These are phyloP conservation scores for Syngnathus typhle DNA, from an alignment of 2,113 vertebrate genomes.

Conservation along the genomic window DNA sequence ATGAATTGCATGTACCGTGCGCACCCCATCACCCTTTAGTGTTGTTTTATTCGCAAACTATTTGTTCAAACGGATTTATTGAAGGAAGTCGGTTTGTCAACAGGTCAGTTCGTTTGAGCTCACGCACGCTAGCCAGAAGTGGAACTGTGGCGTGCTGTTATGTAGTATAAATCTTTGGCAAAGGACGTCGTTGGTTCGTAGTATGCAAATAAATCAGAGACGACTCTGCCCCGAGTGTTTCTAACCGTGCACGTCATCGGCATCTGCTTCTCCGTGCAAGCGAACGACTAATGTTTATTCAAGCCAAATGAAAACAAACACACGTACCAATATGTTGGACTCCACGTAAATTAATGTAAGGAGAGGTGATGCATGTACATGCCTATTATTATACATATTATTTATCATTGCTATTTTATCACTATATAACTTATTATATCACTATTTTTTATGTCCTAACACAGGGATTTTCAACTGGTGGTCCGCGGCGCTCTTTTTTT, in stretches of 20 bases:
- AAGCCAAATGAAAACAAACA: background rate
- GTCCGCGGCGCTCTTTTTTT: too few species aligned
- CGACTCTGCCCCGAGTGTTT: background rate
- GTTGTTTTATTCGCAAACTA: background rate
- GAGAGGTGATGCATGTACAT: too few species aligned
- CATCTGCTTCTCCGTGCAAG: background rate
- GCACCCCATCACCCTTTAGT: background rate
- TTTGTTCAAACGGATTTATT: background rate
- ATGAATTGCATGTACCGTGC: constrained; percentile 18
- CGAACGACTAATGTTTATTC: background rate
- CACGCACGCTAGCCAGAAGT: background rate
- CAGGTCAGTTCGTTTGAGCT: background rate
- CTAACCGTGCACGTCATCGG: background rate
- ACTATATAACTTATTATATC: too few species aligned
- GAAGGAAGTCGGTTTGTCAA: background rate
- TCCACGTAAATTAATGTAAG: background rate
- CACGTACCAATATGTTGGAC: background rate
- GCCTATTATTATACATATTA: background rate
- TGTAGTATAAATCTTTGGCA: background rate
- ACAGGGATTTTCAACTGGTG: too few species aligned
- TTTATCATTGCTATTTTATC: too few species aligned
- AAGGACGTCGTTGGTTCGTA: background rate
- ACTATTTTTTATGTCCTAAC: too few species aligned
- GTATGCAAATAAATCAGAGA: background rate
- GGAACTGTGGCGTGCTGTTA: background rate